Percentiles rank a stretch among this genome's conserved stretches.
phyloP scores from a whole-genome alignment of 2,113 vertebrate species.

The Archocentrus centrarchus region DNA sequence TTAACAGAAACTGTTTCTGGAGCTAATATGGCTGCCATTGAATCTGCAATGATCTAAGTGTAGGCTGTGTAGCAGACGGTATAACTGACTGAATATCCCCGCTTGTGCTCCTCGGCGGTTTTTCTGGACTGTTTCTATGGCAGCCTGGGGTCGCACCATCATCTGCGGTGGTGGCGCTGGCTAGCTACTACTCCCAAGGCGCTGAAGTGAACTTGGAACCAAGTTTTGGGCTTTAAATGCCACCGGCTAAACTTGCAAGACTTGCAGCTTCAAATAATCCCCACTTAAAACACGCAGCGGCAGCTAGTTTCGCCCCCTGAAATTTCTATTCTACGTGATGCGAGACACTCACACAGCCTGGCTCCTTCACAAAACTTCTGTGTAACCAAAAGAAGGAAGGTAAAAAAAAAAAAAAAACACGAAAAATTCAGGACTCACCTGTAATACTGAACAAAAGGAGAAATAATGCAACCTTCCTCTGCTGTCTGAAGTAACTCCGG shows the following conservation, averaged over 20 bases:
- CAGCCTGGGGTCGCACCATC: constrained; percentile 62
- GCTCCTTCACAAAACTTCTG: constrained; percentile 61
- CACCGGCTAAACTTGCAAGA: constrained; percentile 18
- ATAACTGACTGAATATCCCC: background rate
- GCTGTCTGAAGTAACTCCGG: constrained; percentile 60
- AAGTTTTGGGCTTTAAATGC: constrained; percentile 46
- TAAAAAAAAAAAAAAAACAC: background rate
- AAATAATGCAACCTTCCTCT: constrained; percentile 41
- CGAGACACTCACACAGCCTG: constrained; percentile 10
- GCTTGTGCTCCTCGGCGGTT: constrained; percentile 20
- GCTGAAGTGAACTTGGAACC: constrained; percentile 56
- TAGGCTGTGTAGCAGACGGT: constrained; percentile 18
- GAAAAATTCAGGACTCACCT: constrained; percentile 69
- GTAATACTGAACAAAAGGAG: constrained; percentile 68
- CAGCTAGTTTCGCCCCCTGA: background rate
- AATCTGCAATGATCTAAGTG: constrained; percentile 25
- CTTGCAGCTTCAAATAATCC: background rate
- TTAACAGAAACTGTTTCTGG: constrained; percentile 23
- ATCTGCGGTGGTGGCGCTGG: constrained; percentile 26
- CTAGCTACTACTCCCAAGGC: constrained; percentile 22
- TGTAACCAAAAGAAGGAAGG: background rate
- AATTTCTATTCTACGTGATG: background rate
- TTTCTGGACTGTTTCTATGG: constrained; percentile 72
- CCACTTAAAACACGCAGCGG: too few species aligned
- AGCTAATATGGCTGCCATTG: constrained; percentile 57